These are phyloP conservation scores for Sycophila sp. DNA, from an alignment of 1,140 invertebrate genomes.

Conservation along the genomic window DNA sequence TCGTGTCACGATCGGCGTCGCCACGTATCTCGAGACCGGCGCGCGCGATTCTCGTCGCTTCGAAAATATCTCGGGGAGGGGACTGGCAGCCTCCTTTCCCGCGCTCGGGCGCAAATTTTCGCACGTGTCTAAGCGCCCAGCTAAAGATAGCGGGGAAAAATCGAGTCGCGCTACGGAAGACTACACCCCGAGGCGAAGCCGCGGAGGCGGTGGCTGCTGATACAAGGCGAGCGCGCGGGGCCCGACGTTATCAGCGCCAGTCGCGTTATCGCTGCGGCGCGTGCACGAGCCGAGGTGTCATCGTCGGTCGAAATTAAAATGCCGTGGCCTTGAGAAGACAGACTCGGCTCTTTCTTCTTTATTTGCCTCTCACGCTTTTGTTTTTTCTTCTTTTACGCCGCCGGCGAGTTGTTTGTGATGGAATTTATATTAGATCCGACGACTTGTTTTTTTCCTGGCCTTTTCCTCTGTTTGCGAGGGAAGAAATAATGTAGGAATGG, in stretches of 20 bases:
- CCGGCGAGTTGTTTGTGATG: no score
- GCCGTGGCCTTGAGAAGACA: conserved; percentile 27
- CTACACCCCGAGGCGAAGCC: neutral
- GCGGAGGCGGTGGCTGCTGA: neutral
- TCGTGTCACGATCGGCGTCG: no score
- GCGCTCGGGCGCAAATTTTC: no score
- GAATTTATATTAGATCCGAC: no score
- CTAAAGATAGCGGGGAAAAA: neutral
- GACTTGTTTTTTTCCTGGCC: no score
- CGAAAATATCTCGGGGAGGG: no score
- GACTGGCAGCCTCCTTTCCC: no score
- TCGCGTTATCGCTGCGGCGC: neutral
- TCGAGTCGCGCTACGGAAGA: neutral
- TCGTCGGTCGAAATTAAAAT: conserved; percentile 24
- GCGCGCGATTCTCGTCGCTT: no score
- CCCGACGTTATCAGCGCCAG: neutral
- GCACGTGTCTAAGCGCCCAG: neutral
- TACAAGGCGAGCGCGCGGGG: neutral
- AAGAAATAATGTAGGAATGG: no score
- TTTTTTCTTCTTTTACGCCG: neutral
- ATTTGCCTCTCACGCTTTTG: neutral
- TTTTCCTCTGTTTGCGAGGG: no score
- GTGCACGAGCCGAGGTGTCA: neutral
- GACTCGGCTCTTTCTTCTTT: conserved; percentile 2
- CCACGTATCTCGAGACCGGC: no score